Evolutionary conservation across 2,888 invertebrate species (phyloP), one percentile per base, ranked within the genome.

Genomic region (Cheilosia vernalis): DNA sequence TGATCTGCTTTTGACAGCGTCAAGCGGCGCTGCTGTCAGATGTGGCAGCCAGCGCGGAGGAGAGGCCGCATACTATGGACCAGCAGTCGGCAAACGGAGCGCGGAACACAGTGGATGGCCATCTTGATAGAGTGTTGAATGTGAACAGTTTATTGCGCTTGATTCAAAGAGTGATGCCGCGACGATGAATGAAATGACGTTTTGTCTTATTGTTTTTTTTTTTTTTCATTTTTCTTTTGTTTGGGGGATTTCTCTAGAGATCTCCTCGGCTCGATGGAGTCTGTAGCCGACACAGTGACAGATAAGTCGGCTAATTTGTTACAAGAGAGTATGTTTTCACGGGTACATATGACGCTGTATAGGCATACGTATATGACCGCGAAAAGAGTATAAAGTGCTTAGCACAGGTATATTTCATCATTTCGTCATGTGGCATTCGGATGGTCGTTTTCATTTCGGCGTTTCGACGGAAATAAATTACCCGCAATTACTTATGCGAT

Each of bases 51-150:
- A 37, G 37, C 37, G 37, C 37, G 37, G 37, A 64, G 74, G 58
- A 69, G 74, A 79, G 56, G 56, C 40, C 40, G 56, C 60, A 49
- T 58, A 24, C 51, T 10, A 24, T 81, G 85, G 70, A 81, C 66
- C 42, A 42, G 24, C 72, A 85, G 76, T 73, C 47, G 40, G 64
- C 51, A 49, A 51, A 56, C 72, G 58, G 76, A 81, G 76, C 81
- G 85, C 85, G 85, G 85, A 85, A 85, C 76, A 85, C 85, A 73
- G 81, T 85, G 85, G 77, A 85, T 85, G 81, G 76, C 85, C 85
- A 85, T 85, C 85, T 85, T 85, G 85, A 85, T 85, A 85, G 85
- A 85, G 85, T 85, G 85, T 85, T 85, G 81, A 85, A 81, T 85
- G 81, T 81, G 85, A 85, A 85, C 85, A 72, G 85, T 85, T 85